Base-by-base conservation (phyloP, 2,888 invertebrate species). In the Holacanthella duospinosa region DNA sequence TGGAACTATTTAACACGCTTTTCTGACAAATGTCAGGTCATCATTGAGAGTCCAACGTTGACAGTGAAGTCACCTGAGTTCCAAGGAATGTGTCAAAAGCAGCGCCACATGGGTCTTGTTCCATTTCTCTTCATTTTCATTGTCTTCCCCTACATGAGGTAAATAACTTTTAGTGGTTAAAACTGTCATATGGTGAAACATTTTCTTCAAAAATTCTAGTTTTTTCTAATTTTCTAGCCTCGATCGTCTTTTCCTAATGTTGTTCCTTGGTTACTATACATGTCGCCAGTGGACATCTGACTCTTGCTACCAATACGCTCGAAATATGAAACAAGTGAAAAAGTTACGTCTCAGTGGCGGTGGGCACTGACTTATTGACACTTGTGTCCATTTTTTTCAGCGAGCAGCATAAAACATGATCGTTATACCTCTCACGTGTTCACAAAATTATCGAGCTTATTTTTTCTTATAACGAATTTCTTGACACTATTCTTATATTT, bases 61-160 rank as follows among this genome's bases (percentile, higher is more conserved):
- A 62, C 65, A 2, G 61, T 56, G 6, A 70, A 70, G 48, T 70
- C 70, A 16, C 68, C 70, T 2, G 64, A 67, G n/a, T 43, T 68
- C 9, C 61, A 65, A 55, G 36, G 28, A 1, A 62, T 67, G 60
- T 63, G 62, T 9, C 43, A 55, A 36, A 64, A 55, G 16, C 70
- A 70, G 55, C n/a, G 70, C 6, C 70, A 70, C 44, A 67, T 70
- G 67, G 70, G 70, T 21, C 29, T 70, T 12, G 1, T 70, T 21
- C 68, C 70, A 16, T 62, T 68, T 43, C 4, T 60, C 1, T n/a
- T 67, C 19, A 66, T 70, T 19, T 58, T 67, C 12, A n/a, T 64
- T 1, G 55, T 63, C 9, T 62, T 64, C 54, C 70, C 70, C 1
- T 59, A 25, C n/a, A 70, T 70, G 70, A 67, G 66, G 70, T 70